Conservation (phyloP, 2,888 invertebrate genomes). For the Platycnemis pennipes region DNA sequence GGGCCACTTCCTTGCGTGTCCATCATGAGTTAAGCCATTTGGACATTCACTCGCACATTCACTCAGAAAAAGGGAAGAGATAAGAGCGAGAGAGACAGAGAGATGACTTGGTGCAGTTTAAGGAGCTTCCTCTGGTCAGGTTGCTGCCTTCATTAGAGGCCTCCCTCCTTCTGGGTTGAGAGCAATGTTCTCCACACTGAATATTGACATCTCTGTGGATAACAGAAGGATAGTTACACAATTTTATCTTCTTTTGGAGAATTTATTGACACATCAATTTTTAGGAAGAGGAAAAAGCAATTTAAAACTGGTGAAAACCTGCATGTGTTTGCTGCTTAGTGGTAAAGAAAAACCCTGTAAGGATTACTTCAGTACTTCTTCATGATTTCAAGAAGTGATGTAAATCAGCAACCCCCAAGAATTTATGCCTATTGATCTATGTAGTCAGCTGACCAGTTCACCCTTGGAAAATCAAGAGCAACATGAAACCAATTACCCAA, state of each 20-base stretch:
- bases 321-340: no score
- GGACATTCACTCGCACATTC: slow-evolving; percentile 39
- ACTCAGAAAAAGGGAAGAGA: slow-evolving; percentile 53
- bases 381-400: background rate
- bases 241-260: background rate
- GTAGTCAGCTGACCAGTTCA: background rate
- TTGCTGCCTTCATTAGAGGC: slow-evolving; percentile 37
- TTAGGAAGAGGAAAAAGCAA: background rate
- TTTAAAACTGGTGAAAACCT: no score
- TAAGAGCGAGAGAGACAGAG: slow-evolving; percentile 50
- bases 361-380: background rate
- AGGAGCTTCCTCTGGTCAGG: slow-evolving; percentile 40
- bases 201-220: slow-evolving; percentile 94
- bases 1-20: slow-evolving; percentile 42
- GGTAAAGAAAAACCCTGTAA: background rate
- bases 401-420: background rate
- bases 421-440: background rate
- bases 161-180: slow-evolving; percentile 89
- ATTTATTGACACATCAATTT: background rate
- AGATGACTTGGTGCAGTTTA: slow-evolving; percentile 43
- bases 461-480: background rate
- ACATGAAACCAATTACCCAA: background rate
- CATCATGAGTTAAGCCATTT: slow-evolving; percentile 28
- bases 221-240: slow-evolving; percentile 74
- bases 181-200: slow-evolving; percentile 95